A percentile compares a stretch with the other conserved stretches of the same genome.
Evolutionary conservation across 2,888 invertebrate species (phyloP).

Genomic region (Aphidius colemani): DNA sequence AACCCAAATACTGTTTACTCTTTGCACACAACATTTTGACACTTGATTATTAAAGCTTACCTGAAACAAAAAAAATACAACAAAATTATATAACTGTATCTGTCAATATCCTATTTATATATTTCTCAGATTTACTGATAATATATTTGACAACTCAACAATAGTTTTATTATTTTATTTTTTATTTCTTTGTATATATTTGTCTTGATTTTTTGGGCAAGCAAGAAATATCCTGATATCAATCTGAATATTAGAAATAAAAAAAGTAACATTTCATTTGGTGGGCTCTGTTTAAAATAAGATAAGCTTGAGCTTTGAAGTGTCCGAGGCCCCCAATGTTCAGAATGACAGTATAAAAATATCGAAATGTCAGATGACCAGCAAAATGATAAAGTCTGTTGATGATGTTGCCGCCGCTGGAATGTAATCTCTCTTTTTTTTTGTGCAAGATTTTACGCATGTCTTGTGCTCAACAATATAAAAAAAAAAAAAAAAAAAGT

Average conservation of each 20-base stretch:
- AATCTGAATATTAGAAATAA: constrained; percentile 20
- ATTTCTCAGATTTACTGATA: no score
- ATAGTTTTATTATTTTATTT: no score
- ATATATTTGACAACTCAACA: no score
- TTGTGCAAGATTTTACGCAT: constrained; percentile 13
- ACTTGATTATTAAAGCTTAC: no score
- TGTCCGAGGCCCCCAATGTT: constrained; percentile 14
- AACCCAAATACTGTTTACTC: no score
- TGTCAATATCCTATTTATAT: no score
- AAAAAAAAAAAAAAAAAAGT: not conserved
- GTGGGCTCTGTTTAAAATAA: constrained; percentile 12
- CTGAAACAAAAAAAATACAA: no score
- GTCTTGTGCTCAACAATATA: constrained; percentile 3
- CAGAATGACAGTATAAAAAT: constrained; percentile 29
- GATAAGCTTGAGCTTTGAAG: constrained; percentile 25
- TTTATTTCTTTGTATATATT: no score
- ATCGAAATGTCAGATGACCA: constrained; percentile 28
- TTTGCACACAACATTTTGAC: no score
- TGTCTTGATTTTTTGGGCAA: no score
- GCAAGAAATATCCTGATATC: constrained; percentile 9
- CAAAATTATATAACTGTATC: no score
- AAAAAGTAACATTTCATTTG: not conserved
- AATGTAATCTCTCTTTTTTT: not conserved
- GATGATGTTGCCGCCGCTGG: constrained; percentile 19
- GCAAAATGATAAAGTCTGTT: constrained; percentile 26